Evolutionary conservation across 1,140 invertebrate genomes (phyloP).

Genomic region (Schlechtendalia chinensis): DNA sequence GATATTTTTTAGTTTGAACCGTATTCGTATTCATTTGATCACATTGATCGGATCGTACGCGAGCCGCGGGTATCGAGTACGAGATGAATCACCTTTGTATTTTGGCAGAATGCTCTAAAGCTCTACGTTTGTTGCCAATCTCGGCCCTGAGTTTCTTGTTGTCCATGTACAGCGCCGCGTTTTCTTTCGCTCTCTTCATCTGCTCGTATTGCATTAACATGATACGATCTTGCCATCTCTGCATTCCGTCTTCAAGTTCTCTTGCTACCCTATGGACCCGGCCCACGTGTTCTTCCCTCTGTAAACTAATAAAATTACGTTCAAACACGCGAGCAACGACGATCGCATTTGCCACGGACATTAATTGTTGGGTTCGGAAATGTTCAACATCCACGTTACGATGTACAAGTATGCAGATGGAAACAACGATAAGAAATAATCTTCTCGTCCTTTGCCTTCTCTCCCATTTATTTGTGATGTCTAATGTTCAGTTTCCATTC

Average conservation of each 20-base stretch:
- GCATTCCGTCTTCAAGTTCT: constrained; percentile 54
- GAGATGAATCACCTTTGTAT: constrained; percentile 52
- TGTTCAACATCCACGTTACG: no score
- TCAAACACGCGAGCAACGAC: background rate
- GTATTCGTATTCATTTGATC: no score
- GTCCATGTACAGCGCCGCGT: constrained; percentile 52
- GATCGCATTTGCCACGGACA: no score
- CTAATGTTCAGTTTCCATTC: no score
- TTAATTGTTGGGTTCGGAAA: no score
- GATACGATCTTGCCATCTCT: constrained; percentile 56
- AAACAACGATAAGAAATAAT: no score
- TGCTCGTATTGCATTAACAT: constrained; percentile 54
- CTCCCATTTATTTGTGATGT: no score
- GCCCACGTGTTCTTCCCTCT: constrained; percentile 53
- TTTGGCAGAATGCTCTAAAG: constrained; percentile 52
- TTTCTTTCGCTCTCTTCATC: constrained; percentile 53
- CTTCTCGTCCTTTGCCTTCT: no score
- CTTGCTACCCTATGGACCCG: constrained; percentile 54
- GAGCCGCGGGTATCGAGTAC: no score
- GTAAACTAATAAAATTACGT: constrained; percentile 52
- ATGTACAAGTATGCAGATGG: no score
- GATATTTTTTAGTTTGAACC: no score
- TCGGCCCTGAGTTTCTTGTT: constrained; percentile 53
- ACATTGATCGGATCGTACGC: no score
- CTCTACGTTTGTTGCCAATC: constrained; percentile 53